Evolutionary conservation across 2,797 vertebrate genomes (phyloP).

Genomic region (Staurois parvus): DNA sequence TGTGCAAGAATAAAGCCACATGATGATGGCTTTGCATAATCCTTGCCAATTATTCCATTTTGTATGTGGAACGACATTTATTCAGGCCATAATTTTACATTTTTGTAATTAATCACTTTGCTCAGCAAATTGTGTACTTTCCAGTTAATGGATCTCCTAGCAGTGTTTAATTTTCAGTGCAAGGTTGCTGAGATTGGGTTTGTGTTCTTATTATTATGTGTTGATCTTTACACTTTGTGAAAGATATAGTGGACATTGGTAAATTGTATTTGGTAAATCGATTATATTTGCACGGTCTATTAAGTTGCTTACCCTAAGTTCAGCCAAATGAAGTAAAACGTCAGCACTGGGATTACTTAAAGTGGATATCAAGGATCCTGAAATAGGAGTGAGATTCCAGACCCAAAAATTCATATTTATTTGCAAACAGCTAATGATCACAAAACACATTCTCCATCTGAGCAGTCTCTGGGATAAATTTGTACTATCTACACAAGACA

Average conservation of each 20-base stretch:
- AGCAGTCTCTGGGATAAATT: no score
- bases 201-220: not conserved
- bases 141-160: constrained; percentile 47
- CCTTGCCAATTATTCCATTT: constrained; percentile 48
- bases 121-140: constrained; percentile 40
- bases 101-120: constrained; percentile 30
- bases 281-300: not conserved
- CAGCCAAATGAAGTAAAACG: no score
- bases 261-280: not conserved
- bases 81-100: not conserved
- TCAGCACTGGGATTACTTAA: no score
- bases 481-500: no score
- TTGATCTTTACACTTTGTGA: not conserved
- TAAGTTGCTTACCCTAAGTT: no score
- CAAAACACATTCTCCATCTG: no score
- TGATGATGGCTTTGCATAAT: constrained; percentile 48
- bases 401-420: no score
- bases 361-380: no score
- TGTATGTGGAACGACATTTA: constrained; percentile 5
- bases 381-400: no score
- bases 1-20: constrained; percentile 17
- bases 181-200: not conserved
- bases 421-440: no score
- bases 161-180: not conserved
- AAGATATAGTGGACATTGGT: not conserved